A percentile compares a stretch with the other conserved stretches of the same genome.
phyloP scores from a whole-genome alignment of 1,140 invertebrate species.

The Tribolium castaneum region DNA sequence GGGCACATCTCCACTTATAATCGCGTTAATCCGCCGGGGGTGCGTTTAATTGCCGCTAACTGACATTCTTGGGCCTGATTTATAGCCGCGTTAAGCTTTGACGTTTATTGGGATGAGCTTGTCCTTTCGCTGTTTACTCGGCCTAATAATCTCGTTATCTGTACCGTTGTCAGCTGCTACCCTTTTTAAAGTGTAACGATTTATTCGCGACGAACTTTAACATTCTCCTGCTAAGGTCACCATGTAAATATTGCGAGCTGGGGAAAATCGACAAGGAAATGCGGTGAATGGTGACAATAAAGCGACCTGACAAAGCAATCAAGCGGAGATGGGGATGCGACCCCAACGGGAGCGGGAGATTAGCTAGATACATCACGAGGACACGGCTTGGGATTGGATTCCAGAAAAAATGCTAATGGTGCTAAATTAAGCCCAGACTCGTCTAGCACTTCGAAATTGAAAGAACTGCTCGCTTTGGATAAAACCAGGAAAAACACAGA shows the following conservation, averaged over 20 bases:
- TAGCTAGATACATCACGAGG: constrained; percentile 54
- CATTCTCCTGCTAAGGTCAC: constrained; percentile 38
- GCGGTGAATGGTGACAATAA: constrained; percentile 49
- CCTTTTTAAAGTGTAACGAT: constrained; percentile 31
- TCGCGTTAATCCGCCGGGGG: constrained; percentile 50
- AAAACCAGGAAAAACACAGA: no score
- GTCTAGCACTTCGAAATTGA: no score
- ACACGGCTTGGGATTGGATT: constrained; percentile 5
- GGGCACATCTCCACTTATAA: constrained; percentile 61
- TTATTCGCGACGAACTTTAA: constrained; percentile 16
- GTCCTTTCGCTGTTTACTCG: constrained; percentile 48
- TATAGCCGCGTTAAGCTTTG: constrained; percentile 49
- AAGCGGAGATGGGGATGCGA: constrained; percentile 43
- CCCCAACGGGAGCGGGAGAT: constrained; percentile 47
- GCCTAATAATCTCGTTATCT: constrained; percentile 50
- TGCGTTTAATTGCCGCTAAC: constrained; percentile 56
- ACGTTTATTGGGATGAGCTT: constrained; percentile 54
- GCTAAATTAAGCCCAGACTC: neutral
- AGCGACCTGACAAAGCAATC: constrained; percentile 54
- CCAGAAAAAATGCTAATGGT: neutral
- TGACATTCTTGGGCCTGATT: constrained; percentile 54
- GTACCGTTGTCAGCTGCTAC: constrained; percentile 43
- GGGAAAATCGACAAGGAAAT: constrained; percentile 34
- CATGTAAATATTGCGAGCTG: constrained; percentile 2
- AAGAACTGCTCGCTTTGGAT: no score